phyloP scores from a whole-genome alignment of 2,888 invertebrate genomes.

The Philopedon plagiatum region DNA sequence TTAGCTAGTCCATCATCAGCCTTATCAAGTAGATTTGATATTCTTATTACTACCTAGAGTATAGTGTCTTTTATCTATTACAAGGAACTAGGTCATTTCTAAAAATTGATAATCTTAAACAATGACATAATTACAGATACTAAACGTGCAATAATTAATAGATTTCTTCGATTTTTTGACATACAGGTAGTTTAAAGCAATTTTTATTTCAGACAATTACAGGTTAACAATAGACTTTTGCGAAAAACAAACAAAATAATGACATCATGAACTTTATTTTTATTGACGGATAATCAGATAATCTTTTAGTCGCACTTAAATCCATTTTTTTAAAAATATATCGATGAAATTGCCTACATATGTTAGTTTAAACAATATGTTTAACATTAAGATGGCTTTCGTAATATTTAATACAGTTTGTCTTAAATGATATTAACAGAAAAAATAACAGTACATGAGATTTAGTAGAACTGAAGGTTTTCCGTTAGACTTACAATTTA shows the following conservation, averaged over 20 bases:
- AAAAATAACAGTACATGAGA: too few species aligned
- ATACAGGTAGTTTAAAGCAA: background rate
- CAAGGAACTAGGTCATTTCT: background rate
- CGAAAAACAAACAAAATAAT: constrained; percentile 12
- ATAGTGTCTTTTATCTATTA: background rate
- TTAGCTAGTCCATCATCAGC: background rate
- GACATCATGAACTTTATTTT: constrained; percentile 5
- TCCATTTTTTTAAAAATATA: background rate
- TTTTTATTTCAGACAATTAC: constrained; percentile 2
- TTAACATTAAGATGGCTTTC: background rate
- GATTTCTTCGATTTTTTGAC: background rate
- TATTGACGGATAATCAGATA: constrained; percentile 15
- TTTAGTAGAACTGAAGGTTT: too few species aligned
- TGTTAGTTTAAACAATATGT: background rate
- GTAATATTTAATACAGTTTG: background rate
- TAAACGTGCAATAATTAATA: background rate
- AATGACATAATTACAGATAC: constrained; percentile 13
- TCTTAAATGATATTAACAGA: background rate
- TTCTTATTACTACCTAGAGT: background rate
- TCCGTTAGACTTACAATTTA: too few species aligned
- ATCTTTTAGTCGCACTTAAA: constrained; percentile 8
- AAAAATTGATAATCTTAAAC: constrained; percentile 1
- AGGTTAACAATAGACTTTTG: constrained; percentile 5
- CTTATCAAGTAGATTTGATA: too few species aligned
- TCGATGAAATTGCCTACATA: background rate